Evolutionary conservation across 2,797 vertebrate species (phyloP), one percentile per base, ranked within the genome.

Genomic region (Arrhamphus sclerolepis): DNA sequence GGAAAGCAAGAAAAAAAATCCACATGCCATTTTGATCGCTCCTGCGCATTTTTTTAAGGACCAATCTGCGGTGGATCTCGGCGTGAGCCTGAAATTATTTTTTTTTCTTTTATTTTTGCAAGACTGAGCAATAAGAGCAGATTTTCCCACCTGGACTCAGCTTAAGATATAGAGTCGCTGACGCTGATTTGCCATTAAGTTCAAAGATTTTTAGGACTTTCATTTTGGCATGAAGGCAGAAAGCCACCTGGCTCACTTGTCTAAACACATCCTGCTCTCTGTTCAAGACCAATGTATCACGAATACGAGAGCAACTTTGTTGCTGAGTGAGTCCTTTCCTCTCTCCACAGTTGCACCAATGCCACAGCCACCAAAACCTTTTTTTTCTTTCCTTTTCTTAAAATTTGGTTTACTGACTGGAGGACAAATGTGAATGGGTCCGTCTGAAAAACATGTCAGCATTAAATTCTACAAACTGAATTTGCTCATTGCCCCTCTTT

Each of bases 161-260:
- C 31, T 39, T 66, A 75, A 80, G 71, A 80, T 80, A 72, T 52
- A 70, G 71, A 81, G 70, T 83, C 54, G 13, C 71, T 76, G 79
- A 87, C 69, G 76, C 84, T 76, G 73, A 87, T 81, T 72, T 88
- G 80, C 65, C 84, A 83, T 83, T 80, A 77, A 91, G 86, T 90
- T 87, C 61, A 84, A 73, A 81, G 73, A 88, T 84, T 87, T 73
- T 78, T 75, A 67, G 72, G 77, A 83, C 72, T 76, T 74, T 74
- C 53, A 73, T 83, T 86, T 85, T 83, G 77, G 72, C 80, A 73
- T 64, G 80, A 74, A 67, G 43, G 62, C 44, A 10, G 73, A 82
- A 78, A 80, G 62, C 62, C 68, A 78, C 82, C 73, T 82, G 63
- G 74, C 65, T 81, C 66, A 64, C 78, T 80, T 82, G 83, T 90